A percentile compares a stretch with the other conserved stretches of the same genome.
Conservation (phyloP, 1,140 invertebrate species). For the Drosophila busckii region DNA sequence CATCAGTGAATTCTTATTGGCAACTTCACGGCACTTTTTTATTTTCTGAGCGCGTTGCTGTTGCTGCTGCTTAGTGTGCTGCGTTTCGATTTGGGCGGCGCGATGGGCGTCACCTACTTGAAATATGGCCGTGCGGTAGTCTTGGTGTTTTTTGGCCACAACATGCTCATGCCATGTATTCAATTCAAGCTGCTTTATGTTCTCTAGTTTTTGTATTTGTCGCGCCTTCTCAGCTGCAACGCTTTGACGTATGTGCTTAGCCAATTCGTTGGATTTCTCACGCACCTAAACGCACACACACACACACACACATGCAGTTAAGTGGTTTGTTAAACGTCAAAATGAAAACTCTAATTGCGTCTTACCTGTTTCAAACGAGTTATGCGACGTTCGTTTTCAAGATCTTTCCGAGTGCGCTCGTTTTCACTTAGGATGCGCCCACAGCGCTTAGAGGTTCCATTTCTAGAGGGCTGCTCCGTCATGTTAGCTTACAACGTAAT, state of each 20-base stretch:
- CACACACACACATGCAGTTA: too few species aligned
- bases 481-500: constrained; percentile 25
- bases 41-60: constrained; percentile 36
- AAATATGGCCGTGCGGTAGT: constrained; percentile 59
- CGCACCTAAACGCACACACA: constrained; percentile 69
- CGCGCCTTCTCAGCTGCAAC: constrained; percentile 51
- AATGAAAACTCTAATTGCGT: constrained; percentile 9
- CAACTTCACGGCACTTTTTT: constrained; percentile 21
- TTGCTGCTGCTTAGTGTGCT: constrained; percentile 19
- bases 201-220: constrained; percentile 50
- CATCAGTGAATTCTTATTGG: constrained; percentile 12
- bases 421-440: constrained; percentile 43
- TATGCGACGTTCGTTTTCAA: constrained; percentile 66
- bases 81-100: constrained; percentile 58
- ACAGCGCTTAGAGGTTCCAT: constrained; percentile 28
- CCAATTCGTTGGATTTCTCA: constrained; percentile 58
- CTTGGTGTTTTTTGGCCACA: constrained; percentile 55
- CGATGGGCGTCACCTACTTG: constrained; percentile 68
- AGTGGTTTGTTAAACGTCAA: constrained; percentile 4
- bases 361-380: constrained; percentile 68
- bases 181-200: constrained; percentile 52
- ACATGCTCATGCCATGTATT: constrained; percentile 65
- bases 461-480: constrained; percentile 39
- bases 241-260: constrained; percentile 55
- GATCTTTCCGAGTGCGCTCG: constrained; percentile 53